Evolutionary conservation across 2,113 vertebrate genomes (phyloP), one percentile per base, ranked within the genome.

Genomic region (Peromyscus californicus): DNA sequence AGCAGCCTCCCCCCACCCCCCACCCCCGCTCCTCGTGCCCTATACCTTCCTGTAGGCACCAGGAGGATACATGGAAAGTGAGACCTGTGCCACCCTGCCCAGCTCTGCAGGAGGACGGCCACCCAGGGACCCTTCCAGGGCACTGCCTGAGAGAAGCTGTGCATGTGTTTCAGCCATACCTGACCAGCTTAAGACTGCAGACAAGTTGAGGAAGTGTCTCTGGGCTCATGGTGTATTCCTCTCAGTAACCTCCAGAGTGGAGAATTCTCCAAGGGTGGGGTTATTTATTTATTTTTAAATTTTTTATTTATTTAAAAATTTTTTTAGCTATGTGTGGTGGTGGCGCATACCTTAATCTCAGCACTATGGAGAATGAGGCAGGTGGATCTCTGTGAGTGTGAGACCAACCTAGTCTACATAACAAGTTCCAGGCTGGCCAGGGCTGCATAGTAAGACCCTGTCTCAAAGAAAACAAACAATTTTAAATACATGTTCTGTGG

Each of bases 151-250:
- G 45, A 70, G 24, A 76, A 15, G 33, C 42, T 22, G 15, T 48
- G 45, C 1, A 1, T 33, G 2, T 67, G 72, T n/a, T 72, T 67
- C 63, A n/a, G 21, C 39, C 57, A 48, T 87, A 33, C 29, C 36
- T 33, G 79, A 12, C 82, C 69, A 59, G 39, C 45, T 79, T 9
- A 15, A 33, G 76, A 59, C 67, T 59, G 33, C 31, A 51, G 85
- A 76, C 42, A 39, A 72, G 72, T 54, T 76, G 74, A 86, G 72
- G 91, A 95, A 75, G 67, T 63, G 45, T 91, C 89, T 72, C 72
- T 88, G 42, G 39, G 22, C 82, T 76, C 93, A 51, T 7, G 51
- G 24, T 85, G 19, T 93, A 72, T 91, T 76, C 86, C 83, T 82
- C 45, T 51, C 85, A 39, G 9, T 36, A 72, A 70, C 72, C 72